Evolutionary conservation across 2,888 invertebrate genomes (phyloP).

Genomic region (Loripinus fragilis): DNA sequence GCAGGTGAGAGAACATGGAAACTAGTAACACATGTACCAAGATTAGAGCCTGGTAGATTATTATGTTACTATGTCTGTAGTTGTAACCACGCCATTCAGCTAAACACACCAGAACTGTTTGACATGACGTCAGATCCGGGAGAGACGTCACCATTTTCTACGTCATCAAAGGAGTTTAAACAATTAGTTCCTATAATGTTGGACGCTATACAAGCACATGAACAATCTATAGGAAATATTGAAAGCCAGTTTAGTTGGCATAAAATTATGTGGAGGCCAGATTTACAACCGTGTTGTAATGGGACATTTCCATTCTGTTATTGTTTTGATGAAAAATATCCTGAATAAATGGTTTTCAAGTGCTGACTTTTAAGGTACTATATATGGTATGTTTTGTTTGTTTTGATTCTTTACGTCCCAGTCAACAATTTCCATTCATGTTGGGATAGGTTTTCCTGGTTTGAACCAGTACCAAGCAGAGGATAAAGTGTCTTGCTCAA

Average conservation of each 20-base stretch:
- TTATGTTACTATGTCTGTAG: constrained; percentile 69
- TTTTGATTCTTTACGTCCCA: too few species aligned
- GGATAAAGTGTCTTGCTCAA: too few species aligned
- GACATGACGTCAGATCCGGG: constrained; percentile 84
- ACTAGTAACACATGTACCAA: constrained; percentile 79
- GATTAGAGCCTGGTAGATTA: constrained; percentile 75
- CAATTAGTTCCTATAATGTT: constrained; percentile 57
- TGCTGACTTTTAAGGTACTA: too few species aligned
- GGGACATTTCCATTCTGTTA: constrained; percentile 77
- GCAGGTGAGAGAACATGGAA: constrained; percentile 79
- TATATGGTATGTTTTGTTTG: too few species aligned
- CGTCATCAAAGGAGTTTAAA: constrained; percentile 43
- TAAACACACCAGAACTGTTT: constrained; percentile 84
- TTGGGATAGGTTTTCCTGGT: too few species aligned
- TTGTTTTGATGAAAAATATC: constrained; percentile 64
- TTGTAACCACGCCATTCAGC: constrained; percentile 76
- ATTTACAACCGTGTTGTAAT: constrained; percentile 83
- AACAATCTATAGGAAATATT: constrained; percentile 63
- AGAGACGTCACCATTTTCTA: constrained; percentile 82
- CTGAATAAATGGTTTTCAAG: constrained; percentile 72
- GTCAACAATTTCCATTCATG: too few species aligned
- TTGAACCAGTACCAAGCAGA: too few species aligned
- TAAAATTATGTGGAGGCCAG: constrained; percentile 77
- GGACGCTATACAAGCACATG: constrained; percentile 70
- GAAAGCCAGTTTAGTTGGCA: constrained; percentile 72